Base-by-base conservation (phyloP, 1,140 invertebrate genomes). In the Agrypnia vestita region DNA sequence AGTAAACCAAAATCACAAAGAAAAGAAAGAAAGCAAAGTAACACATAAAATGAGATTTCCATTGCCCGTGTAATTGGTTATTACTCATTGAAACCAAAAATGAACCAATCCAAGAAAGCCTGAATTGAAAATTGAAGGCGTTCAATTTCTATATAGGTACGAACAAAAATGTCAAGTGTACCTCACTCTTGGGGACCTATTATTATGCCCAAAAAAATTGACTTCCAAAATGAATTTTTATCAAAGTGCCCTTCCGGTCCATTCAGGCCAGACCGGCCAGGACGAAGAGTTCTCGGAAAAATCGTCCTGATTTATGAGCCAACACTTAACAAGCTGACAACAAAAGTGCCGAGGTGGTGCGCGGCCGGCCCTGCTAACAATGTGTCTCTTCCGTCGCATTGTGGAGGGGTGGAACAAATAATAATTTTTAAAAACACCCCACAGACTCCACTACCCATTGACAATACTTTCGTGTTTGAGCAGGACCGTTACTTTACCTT, bases 341-440 rank as follows among this genome's bases (percentile, higher is more conserved):
- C 67, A 71, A 47, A 51, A 25, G 49, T 12, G n/a, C 49, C n/a
- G 49, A 12, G n/a, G 49, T 8, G 3, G 11, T 51, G 0, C n/a
- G 49, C 8, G 49, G 11, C 11, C 49, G 49, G 9, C 46, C 8
- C 11, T n/a, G 59, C 59, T 3, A 35, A 62, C 17, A 35, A 62
- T 35, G 10, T 19, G 11, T 25, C 1, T 21, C 12, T 19, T 62
- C 25, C 59, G 21, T 25, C 19, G 4, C 19, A 25, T 62, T 62
- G 59, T 62, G 8, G 17, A 62, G 12, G 49, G 17, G 44, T 71
- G 17, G 49, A 71, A 71, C 67, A 71, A 71, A 71, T 71, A 71
- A 71, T 71, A 51, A 71, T 71, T 49, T 53, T 71, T 25, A 0
- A 53, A 71, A 71, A 53, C 25, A 19, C 62, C 62, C 62, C 10